Percentiles rank a stretch among this genome's conserved stretches.
These are phyloP conservation scores for Flexamia atlantica DNA, from an alignment of 2,888 invertebrate species.

Conservation along the genomic window DNA sequence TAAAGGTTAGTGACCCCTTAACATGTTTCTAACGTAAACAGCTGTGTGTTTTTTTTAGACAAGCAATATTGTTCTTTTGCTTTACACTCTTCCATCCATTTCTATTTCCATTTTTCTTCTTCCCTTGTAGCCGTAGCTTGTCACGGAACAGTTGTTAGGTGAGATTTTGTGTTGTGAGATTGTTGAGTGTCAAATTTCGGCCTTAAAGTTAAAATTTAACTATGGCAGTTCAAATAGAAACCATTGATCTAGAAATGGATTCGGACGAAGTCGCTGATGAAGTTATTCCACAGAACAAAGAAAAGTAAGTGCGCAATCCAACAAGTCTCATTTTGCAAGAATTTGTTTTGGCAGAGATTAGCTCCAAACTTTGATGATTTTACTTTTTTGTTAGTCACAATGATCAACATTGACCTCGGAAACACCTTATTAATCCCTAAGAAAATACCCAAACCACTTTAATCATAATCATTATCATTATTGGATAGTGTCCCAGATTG, in stretches of 20 bases:
- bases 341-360: background rate
- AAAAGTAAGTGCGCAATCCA: slow-evolving; percentile 58
- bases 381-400: too few species aligned
- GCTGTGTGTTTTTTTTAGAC: background rate
- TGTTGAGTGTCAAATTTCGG: slow-evolving; percentile 6
- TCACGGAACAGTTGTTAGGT: background rate
- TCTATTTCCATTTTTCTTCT: too few species aligned
- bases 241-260: slow-evolving; percentile 67
- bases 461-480: too few species aligned
- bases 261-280: slow-evolving; percentile 57
- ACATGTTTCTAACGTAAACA: too few species aligned
- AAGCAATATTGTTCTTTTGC: background rate
- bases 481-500: too few species aligned
- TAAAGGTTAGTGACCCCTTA: too few species aligned
- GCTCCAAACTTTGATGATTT: background rate
- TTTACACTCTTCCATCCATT: too few species aligned
- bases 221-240: slow-evolving; percentile 68
- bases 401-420: too few species aligned
- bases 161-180: background rate
- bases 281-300: slow-evolving; percentile 59
- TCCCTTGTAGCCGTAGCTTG: slow-evolving; percentile 2
- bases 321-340: background rate
- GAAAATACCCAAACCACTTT: too few species aligned
- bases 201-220: slow-evolving; percentile 24
- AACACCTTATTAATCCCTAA: too few species aligned